Evolutionary conservation across 2,113 vertebrate species (phyloP).

Genomic region (Eidolon helvum): DNA sequence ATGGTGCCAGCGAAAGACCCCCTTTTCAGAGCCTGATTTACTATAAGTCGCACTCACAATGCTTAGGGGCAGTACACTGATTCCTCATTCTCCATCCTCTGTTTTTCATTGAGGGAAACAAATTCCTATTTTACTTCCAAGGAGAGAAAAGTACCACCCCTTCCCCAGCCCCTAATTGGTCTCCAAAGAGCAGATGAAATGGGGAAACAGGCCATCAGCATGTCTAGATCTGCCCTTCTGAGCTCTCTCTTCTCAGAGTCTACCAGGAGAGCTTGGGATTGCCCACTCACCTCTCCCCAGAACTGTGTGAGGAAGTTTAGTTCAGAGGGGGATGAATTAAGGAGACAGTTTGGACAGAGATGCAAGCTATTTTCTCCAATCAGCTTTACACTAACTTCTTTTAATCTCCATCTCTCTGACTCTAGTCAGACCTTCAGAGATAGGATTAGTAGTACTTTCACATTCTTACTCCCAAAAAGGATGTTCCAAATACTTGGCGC

Average conservation of each 20-base stretch:
- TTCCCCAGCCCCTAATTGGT: neutral
- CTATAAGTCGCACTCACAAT: neutral
- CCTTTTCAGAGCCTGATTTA: neutral
- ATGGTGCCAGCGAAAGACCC: neutral
- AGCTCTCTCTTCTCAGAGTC: neutral
- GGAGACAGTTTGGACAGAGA: neutral
- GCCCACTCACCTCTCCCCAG: neutral
- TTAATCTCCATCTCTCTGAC: neutral
- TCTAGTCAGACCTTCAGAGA: neutral
- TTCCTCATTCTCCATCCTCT: neutral
- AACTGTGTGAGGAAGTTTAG: neutral
- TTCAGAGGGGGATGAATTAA: neutral
- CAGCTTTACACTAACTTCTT: neutral
- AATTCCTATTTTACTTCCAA: neutral
- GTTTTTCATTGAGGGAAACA: neutral
- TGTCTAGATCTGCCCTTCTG: neutral
- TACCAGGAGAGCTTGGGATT: neutral
- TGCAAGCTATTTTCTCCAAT: neutral
- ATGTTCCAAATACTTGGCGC: neutral
- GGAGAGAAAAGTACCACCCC: neutral
- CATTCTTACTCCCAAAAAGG: neutral
- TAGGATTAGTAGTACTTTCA: neutral
- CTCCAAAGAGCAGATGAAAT: neutral
- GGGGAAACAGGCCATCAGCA: neutral
- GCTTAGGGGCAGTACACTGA: neutral